phyloP scores from a whole-genome alignment of 2,888 invertebrate species.

The Scaptomyza flava region DNA sequence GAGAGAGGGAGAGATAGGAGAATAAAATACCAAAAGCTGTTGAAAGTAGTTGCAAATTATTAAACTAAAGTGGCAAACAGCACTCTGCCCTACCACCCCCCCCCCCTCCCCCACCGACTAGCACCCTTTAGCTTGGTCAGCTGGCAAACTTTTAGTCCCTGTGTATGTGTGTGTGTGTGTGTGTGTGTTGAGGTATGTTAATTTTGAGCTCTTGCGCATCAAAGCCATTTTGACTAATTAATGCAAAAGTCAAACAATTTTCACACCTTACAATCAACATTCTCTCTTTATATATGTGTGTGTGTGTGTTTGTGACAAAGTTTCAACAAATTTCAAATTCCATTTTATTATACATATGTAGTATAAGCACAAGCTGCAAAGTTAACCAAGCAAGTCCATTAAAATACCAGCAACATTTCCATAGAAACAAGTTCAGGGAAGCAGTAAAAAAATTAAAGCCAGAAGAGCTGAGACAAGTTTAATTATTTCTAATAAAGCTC shows the following conservation, averaged over 20 bases:
- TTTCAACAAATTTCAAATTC: constrained; percentile 1
- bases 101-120: not conserved
- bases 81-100: not conserved
- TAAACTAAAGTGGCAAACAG: constrained; percentile 7
- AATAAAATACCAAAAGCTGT: constrained; percentile 35
- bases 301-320: not conserved
- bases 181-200: constrained; percentile 36
- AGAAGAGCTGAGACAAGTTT: too few relatives aligned
- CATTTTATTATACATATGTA: not conserved
- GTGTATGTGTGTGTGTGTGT: constrained; percentile 6
- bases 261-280: constrained; percentile 31
- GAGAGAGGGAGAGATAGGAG: not conserved
- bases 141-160: constrained; percentile 20
- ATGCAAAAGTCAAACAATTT: constrained; percentile 60
- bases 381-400: not conserved
- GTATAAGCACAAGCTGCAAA: not conserved
- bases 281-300: not conserved
- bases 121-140: constrained; percentile 3
- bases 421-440: not conserved
- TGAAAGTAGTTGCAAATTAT: constrained; percentile 55
- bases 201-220: constrained; percentile 36
- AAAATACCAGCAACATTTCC: not conserved
- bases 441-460: not conserved
- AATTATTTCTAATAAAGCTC: too few relatives aligned
- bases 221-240: constrained; percentile 63